A percentile compares a stretch with the other conserved stretches of the same genome.
Conservation (phyloP, 1,140 invertebrate genomes). For the Leguminivora glycinivorella region DNA sequence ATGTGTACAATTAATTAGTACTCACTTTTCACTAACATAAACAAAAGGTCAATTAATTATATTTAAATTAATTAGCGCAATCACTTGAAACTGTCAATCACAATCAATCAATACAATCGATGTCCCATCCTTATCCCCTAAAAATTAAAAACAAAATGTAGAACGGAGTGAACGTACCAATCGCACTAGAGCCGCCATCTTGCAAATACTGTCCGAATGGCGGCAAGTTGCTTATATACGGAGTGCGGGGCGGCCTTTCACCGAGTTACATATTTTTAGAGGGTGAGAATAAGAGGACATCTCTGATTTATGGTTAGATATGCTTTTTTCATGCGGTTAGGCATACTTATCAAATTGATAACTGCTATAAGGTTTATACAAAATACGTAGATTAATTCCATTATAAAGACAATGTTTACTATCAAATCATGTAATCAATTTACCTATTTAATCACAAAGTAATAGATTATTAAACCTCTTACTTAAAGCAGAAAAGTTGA, state of each 20-base stretch:
- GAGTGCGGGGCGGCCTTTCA: conserved; percentile 62
- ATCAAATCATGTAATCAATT: too few species aligned
- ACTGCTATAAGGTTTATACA: background rate
- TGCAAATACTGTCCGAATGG: conserved; percentile 61
- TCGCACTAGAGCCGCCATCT: conserved; percentile 66
- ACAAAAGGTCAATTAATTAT: background rate
- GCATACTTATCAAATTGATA: too few species aligned
- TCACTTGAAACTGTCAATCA: conserved; percentile 3
- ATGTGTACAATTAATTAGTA: too few species aligned
- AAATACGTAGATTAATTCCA: too few species aligned
- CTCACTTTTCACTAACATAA: background rate
- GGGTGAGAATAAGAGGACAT: conserved; percentile 1
- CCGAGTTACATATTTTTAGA: conserved; percentile 44
- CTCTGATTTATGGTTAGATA: background rate
- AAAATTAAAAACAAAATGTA: conserved; percentile 38
- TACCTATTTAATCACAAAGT: too few species aligned
- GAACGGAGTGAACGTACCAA: conserved; percentile 65
- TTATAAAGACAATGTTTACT: too few species aligned
- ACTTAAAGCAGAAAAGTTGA: too few species aligned
- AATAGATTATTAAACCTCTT: too few species aligned
- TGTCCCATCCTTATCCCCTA: background rate
- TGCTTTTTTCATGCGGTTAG: background rate
- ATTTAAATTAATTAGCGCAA: background rate
- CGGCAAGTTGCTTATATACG: conserved; percentile 64
- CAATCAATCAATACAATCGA: background rate